These are phyloP conservation scores for Boloria euphrosyne DNA, from an alignment of 2,888 invertebrate species.

Conservation along the genomic window DNA sequence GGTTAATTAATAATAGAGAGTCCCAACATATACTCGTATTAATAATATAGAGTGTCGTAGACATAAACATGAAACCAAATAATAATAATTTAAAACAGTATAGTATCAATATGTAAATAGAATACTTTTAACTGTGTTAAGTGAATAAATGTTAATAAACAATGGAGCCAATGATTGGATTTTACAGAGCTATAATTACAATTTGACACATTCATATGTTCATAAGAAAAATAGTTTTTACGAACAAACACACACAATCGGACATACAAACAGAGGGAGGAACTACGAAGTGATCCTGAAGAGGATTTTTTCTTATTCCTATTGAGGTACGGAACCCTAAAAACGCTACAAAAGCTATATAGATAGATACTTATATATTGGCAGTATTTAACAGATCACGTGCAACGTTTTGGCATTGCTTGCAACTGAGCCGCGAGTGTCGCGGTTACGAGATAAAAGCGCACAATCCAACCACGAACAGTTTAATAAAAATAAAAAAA, in stretches of 20 bases:
- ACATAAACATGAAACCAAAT: too few species aligned
- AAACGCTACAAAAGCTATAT: background rate
- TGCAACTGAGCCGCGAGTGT: slow-evolving; percentile 4
- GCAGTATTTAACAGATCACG: background rate
- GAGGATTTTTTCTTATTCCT: background rate
- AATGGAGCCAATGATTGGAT: too few species aligned
- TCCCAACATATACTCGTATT: too few species aligned
- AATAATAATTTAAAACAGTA: too few species aligned
- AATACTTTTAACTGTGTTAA: too few species aligned
- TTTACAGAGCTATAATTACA: too few species aligned
- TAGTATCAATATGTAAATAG: too few species aligned
- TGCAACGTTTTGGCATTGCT: slow-evolving; percentile 1
- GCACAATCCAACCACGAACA: background rate
- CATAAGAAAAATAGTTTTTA: background rate
- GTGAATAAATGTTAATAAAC: too few species aligned
- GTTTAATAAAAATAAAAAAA: slow-evolving; percentile 25
- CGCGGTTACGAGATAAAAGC: slow-evolving; percentile 10
- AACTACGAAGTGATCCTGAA: background rate
- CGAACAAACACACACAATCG: too few species aligned
- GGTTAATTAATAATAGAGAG: too few species aligned
- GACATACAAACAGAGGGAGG: too few species aligned
- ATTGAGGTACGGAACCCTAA: background rate
- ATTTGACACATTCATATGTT: background rate
- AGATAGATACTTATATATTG: background rate
- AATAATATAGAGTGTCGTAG: too few species aligned